These are phyloP conservation scores for Bombus sibiricus DNA, from an alignment of 1,140 invertebrate genomes.

Conservation along the genomic window DNA sequence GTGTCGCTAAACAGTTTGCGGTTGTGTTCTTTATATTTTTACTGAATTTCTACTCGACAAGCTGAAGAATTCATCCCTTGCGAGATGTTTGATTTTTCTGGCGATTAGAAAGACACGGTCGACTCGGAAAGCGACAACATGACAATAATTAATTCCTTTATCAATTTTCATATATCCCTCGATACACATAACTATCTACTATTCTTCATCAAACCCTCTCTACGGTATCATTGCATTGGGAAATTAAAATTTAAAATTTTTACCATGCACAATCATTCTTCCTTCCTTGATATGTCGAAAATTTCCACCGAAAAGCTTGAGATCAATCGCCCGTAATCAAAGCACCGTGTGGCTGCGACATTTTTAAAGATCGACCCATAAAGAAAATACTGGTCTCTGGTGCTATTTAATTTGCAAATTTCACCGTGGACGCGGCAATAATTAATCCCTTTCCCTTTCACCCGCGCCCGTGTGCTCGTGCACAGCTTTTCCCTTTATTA, in stretches of 20 bases:
- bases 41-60: neutral
- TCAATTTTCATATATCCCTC: no score
- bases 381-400: neutral
- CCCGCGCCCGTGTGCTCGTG: neutral
- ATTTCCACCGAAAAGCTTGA: neutral
- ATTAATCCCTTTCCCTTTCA: conserved; percentile 56
- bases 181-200: neutral
- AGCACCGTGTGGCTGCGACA: neutral
- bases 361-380: neutral
- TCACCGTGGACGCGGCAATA: conserved; percentile 28
- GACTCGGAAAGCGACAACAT: no score
- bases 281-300: no score
- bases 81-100: neutral
- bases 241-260: neutral
- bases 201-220: neutral
- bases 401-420: conserved; percentile 26
- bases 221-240: neutral
- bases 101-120: no score
- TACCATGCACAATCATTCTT: neutral
- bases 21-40: neutral
- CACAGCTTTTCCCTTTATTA: conserved; percentile 45
- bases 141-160: no score
- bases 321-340: neutral
- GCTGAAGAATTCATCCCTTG: neutral
- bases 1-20: neutral